Evolutionary conservation across 30 jellyfish, hydroid and myxozoan species (phyloP), one percentile per base, ranked within the genome.

Genomic region (Hydractinia echinata): DNA sequence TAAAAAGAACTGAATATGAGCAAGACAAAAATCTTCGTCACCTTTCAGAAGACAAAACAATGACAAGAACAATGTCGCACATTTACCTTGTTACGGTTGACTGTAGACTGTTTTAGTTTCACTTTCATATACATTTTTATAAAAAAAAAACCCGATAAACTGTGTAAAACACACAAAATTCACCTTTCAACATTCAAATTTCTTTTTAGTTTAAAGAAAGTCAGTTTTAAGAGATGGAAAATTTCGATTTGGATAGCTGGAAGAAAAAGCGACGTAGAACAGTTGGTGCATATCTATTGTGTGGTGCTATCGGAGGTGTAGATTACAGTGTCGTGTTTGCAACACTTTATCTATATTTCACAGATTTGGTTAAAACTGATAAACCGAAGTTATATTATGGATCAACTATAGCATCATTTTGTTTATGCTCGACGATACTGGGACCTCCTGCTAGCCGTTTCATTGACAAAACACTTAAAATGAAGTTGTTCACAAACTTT

Each of bases 351-450:
- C 67, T 50, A 58, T 71, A 71, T 71, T 5, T 71, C 60, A 71
- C 10, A 19, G 55, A 71, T 19, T 71, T 50, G 51, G 81, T 71
- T 14, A 30, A 50, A 8, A 50, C 60, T 14, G 60, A 30, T 52
- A 48, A 71, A 54, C 60, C 60, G 30, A 51, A 71, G 39, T 20
- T 50, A 67, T 71, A 19, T 71, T 71, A 71, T 50, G 81, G 60
- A 8, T 71, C 5, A 50, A 71, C n/a, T n/a, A 19, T 50, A n/a
- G 60, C 68, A n/a, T 8, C 52, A 50, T 71, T 71, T 19, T n/a
- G n/a, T 15, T 20, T 71, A 6, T 5, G 55, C 8, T 71, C 81
- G 7, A 50, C 67, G 10, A 20, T 71, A 51, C 50, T 71, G 30
- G 81, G 81, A 20, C 13, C 50, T 54, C 8, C 50, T 6, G 39